Percentiles rank a stretch among this genome's conserved stretches.
phyloP scores from a whole-genome alignment of 1,140 invertebrate genomes.

The Nylanderia fulva region DNA sequence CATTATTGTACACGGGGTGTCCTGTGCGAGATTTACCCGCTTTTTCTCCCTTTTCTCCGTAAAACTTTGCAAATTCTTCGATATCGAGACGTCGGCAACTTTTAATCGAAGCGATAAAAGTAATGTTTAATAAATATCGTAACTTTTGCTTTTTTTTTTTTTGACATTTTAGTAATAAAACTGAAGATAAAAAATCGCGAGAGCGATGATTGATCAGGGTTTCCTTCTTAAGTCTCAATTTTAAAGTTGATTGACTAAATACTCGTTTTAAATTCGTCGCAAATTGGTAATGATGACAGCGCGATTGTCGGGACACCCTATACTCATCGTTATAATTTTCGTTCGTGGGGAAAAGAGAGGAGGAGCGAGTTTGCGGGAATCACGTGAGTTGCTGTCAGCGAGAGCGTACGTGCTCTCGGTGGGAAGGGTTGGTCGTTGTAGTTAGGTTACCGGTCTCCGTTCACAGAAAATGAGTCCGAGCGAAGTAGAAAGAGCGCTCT shows the following conservation, averaged over 20 bases:
- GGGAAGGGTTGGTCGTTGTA: constrained; percentile 43
- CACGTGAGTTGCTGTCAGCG: constrained; percentile 20
- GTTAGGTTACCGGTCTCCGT: constrained; percentile 44
- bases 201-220: background rate
- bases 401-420: constrained; percentile 42
- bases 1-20: constrained; percentile 56
- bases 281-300: no score
- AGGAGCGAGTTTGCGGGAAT: background rate
- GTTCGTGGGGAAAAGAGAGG: background rate
- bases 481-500: constrained; percentile 53
- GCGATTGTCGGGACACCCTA: constrained; percentile 29
- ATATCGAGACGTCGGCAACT: background rate
- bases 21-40: background rate
- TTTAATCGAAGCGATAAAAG: background rate
- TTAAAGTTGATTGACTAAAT: background rate
- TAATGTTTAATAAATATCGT: background rate
- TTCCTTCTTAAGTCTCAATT: no score
- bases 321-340: constrained; percentile 47
- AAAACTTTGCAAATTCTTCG: background rate
- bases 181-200: constrained; percentile 3
- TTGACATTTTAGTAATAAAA: background rate
- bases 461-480: constrained; percentile 44
- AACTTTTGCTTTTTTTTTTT: no score
- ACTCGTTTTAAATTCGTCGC: background rate
- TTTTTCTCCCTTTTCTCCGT: background rate